Evolutionary conservation across 2,888 invertebrate species (phyloP).

Genomic region (Drosophila gaucha): DNA sequence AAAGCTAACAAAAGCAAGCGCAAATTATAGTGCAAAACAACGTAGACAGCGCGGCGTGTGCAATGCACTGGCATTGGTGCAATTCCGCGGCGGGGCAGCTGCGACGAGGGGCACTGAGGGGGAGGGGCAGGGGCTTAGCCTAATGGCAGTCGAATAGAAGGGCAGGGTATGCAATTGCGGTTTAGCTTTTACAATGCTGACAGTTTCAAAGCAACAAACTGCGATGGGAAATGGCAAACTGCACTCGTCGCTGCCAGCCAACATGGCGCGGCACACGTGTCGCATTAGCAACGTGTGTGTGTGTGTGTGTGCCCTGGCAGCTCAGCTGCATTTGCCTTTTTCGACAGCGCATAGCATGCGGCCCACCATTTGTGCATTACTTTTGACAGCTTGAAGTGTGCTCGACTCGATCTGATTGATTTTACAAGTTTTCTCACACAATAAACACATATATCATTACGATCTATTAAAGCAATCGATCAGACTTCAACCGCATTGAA

Average conservation of each 20-base stretch:
- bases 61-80: slow-evolving; percentile 55
- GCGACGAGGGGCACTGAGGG: not conserved
- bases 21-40: slow-evolving; percentile 71
- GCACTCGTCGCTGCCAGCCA: slow-evolving; percentile 64
- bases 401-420: slow-evolving; percentile 4
- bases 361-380: slow-evolving; percentile 8
- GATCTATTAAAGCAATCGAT: too few relatives aligned
- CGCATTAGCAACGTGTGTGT: slow-evolving; percentile 19
- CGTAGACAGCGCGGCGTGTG: slow-evolving; percentile 73
- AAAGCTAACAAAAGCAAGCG: slow-evolving; percentile 57
- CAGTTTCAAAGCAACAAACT: slow-evolving; percentile 48
- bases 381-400: slow-evolving; percentile 20
- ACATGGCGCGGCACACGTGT: slow-evolving; percentile 72
- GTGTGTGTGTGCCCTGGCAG: slow-evolving; percentile 33
- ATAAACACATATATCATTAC: not conserved
- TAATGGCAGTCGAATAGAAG: slow-evolving; percentile 32
- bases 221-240: slow-evolving; percentile 33
- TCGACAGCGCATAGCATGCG: slow-evolving; percentile 34
- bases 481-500: too few relatives aligned
- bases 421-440: not conserved
- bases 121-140: slow-evolving; percentile 25
- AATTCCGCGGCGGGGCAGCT: slow-evolving; percentile 11
- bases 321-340: slow-evolving; percentile 50
- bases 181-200: slow-evolving; percentile 70
- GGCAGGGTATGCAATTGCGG: slow-evolving; percentile 53